Percentiles rank a stretch among this genome's conserved stretches.
These are phyloP conservation scores for Sebastes cheni DNA, from an alignment of 2,797 vertebrate species.

Conservation along the genomic window DNA sequence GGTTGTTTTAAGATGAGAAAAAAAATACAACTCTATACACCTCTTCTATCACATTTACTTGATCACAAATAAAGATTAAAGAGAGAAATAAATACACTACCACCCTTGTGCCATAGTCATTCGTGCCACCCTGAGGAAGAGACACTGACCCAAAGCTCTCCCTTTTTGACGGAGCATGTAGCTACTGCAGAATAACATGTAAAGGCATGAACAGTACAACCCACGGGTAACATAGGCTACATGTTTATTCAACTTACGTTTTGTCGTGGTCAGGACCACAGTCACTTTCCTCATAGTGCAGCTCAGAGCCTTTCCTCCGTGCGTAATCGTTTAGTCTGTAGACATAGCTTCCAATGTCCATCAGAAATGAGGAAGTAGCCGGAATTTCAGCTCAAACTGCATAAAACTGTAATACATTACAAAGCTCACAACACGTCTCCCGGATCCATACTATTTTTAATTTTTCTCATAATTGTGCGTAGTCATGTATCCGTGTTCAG, in stretches of 20 bases:
- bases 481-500: not conserved
- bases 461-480: rapidly evolving
- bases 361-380: too few relatives aligned
- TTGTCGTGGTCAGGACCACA: rapidly evolving
- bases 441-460: not conserved
- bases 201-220: not conserved
- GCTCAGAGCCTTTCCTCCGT: rapidly evolving
- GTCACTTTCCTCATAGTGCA: too few relatives aligned
- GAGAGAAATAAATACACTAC: rapidly evolving
- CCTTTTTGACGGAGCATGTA: not conserved
- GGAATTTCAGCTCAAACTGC: rapidly evolving
- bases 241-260: not conserved
- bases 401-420: rapidly evolving
- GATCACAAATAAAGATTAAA: too few relatives aligned
- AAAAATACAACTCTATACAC: not conserved
- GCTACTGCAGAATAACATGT: not conserved
- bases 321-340: rapidly evolving
- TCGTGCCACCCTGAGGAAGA: not conserved
- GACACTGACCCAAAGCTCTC: not conserved
- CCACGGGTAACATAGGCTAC: not conserved
- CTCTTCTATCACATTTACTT: not conserved
- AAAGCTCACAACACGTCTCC: not conserved
- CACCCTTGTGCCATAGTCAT: not conserved
- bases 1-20: too few relatives aligned
- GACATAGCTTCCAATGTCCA: too few relatives aligned